Percentiles rank a stretch among this genome's conserved stretches.
Conservation (phyloP, 2,113 vertebrate genomes). For the Saimiri boliviensis region DNA sequence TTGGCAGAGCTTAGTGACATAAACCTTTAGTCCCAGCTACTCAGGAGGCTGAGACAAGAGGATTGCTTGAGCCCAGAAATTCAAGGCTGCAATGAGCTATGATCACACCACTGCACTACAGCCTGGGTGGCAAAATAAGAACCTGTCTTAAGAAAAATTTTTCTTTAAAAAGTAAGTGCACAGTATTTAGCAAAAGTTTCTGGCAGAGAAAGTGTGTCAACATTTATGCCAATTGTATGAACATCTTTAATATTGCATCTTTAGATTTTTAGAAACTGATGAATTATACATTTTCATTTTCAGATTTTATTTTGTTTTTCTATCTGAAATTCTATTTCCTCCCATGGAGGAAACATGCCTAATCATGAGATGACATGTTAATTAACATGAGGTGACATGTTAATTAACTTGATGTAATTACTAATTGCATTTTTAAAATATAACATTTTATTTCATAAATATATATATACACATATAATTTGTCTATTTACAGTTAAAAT, state of each 20-base stretch:
- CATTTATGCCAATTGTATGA: background rate
- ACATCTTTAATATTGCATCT: too few species aligned
- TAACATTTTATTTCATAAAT: background rate
- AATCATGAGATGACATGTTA: too few species aligned
- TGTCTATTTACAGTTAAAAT: background rate
- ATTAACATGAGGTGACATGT: background rate
- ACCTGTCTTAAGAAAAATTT: too few species aligned
- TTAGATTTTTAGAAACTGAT: background rate
- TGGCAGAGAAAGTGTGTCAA: background rate
- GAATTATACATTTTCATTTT: background rate
- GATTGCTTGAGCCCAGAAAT: too few species aligned
- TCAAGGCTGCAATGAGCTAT: too few species aligned
- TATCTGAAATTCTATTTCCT: background rate
- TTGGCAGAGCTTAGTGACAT: too few species aligned
- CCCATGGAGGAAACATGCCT: too few species aligned
- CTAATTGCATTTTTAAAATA: background rate
- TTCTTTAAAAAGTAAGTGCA: too few species aligned
- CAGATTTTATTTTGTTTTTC: background rate
- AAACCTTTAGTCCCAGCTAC: too few species aligned
- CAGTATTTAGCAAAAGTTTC: background rate
- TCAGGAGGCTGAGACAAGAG: too few species aligned
- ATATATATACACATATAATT: background rate
- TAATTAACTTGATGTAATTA: background rate
- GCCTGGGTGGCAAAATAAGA: too few species aligned
- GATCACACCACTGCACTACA: too few species aligned